These are phyloP conservation scores for Rhyacophila brunnea DNA, from an alignment of 1,140 invertebrate genomes.

Conservation along the genomic window DNA sequence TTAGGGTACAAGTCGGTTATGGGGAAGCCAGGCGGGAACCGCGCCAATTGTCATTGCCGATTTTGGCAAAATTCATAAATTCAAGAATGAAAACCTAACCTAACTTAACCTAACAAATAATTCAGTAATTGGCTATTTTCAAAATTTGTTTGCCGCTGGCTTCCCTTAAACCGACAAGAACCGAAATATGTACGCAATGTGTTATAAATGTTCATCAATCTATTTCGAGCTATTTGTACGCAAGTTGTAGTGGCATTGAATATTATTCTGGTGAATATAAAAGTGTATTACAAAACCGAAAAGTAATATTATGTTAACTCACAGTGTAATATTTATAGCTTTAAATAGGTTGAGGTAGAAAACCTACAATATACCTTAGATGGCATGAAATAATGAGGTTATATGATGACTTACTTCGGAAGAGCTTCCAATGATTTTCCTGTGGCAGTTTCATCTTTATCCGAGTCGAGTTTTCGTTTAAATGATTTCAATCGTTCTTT, in stretches of 20 bases:
- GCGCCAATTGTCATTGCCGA: too few relatives aligned
- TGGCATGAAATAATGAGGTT: neutral
- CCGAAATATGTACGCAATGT: too few relatives aligned
- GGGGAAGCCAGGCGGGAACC: too few relatives aligned
- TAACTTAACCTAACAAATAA: too few relatives aligned
- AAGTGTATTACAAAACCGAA: neutral
- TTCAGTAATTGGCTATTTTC: too few relatives aligned
- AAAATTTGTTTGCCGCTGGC: too few relatives aligned
- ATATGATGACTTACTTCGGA: conserved; percentile 54
- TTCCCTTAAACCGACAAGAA: too few relatives aligned
- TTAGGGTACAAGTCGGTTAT: too few relatives aligned
- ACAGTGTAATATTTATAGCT: neutral
- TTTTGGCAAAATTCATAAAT: too few relatives aligned
- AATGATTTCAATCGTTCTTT: conserved; percentile 74
- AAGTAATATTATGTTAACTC: neutral
- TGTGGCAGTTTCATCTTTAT: conserved; percentile 30
- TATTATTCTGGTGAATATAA: neutral
- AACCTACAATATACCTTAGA: neutral
- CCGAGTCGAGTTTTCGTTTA: conserved; percentile 60
- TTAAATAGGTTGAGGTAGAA: neutral
- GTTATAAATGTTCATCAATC: too few relatives aligned
- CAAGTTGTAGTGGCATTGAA: neutral
- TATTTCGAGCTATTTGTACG: too few relatives aligned
- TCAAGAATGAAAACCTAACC: too few relatives aligned
- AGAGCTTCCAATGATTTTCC: conserved; percentile 41